These are phyloP conservation scores for Equus przewalskii DNA, from an alignment of 2,113 vertebrate species.

Conservation along the genomic window DNA sequence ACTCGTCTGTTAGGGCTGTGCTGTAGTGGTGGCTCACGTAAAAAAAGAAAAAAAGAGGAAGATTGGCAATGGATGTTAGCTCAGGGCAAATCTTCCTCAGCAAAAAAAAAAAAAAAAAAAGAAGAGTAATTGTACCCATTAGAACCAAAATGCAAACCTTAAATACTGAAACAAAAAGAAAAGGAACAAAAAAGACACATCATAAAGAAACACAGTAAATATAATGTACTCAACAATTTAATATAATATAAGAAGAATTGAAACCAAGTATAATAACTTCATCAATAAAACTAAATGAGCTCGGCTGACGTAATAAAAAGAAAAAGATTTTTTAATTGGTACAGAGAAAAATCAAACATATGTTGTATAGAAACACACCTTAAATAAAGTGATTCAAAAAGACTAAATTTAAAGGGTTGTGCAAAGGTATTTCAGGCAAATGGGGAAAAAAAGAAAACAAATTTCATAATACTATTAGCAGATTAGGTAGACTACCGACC, in stretches of 20 bases:
- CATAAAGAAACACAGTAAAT: neutral
- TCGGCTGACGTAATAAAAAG: neutral
- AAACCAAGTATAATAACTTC: neutral
- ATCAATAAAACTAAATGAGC: conserved; percentile 25
- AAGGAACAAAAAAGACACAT: neutral
- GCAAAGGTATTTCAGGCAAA: neutral
- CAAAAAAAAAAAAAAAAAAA: no score
- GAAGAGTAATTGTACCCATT: neutral
- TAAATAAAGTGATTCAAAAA: neutral
- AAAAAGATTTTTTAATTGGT: neutral
- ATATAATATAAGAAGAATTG: neutral
- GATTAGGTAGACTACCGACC: neutral
- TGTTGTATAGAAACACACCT: neutral
- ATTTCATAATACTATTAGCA: neutral
- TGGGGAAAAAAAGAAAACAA: neutral
- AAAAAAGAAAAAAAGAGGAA: no score
- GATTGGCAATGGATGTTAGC: no score
- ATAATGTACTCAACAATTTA: neutral
- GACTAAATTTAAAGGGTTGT: neutral
- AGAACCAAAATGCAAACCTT: neutral
- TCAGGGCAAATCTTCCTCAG: no score
- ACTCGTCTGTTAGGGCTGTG: no score
- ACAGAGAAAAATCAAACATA: neutral
- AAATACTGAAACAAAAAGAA: neutral
- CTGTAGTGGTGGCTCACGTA: no score